Evolutionary conservation across 2,888 invertebrate genomes (phyloP).

Genomic region (Mesorhabditis spiculigera): DNA sequence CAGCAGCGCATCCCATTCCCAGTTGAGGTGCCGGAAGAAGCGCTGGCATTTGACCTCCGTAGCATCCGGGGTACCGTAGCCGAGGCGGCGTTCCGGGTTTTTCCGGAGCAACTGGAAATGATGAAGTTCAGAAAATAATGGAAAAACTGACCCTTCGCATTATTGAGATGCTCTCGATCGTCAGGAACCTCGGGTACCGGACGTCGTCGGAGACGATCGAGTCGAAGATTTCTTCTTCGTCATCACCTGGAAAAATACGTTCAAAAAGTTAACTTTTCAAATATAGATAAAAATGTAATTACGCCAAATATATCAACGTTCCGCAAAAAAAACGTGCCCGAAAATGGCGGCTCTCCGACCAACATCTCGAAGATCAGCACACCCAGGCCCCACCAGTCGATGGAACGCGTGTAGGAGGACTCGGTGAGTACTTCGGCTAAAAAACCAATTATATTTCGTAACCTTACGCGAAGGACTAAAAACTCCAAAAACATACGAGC

Average conservation of each 20-base stretch:
- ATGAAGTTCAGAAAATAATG: not conserved
- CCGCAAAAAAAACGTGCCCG: constrained; percentile 7
- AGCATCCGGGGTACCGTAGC: constrained; percentile 95
- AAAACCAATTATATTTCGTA: constrained; percentile 12
- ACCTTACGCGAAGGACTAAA: not conserved
- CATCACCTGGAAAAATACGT: constrained; percentile 81
- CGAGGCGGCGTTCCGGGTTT: constrained; percentile 93
- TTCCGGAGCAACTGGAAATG: constrained; percentile 77
- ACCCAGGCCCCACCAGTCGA: constrained; percentile 99
- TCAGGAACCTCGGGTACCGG: constrained; percentile 92
- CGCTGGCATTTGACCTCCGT: constrained; percentile 98
- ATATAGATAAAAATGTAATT: not conserved
- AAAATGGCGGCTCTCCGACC: constrained; percentile 64
- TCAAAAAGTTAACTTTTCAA: not conserved
- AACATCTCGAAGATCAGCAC: constrained; percentile 99
- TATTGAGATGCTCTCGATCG: constrained; percentile 94
- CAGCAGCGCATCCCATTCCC: constrained; percentile 98
- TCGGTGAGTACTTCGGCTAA: constrained; percentile 86
- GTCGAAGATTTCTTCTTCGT: constrained; percentile 99
- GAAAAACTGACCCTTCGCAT: constrained; percentile 82
- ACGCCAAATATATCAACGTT: constrained; percentile 4
- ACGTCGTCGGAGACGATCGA: constrained; percentile 99
- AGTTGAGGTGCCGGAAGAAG: constrained; percentile 90
- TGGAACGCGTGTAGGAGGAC: constrained; percentile 94
- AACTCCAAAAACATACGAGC: constrained; percentile 33